phyloP scores from a whole-genome alignment of 2,113 vertebrate genomes.

The Promerops cafer region DNA sequence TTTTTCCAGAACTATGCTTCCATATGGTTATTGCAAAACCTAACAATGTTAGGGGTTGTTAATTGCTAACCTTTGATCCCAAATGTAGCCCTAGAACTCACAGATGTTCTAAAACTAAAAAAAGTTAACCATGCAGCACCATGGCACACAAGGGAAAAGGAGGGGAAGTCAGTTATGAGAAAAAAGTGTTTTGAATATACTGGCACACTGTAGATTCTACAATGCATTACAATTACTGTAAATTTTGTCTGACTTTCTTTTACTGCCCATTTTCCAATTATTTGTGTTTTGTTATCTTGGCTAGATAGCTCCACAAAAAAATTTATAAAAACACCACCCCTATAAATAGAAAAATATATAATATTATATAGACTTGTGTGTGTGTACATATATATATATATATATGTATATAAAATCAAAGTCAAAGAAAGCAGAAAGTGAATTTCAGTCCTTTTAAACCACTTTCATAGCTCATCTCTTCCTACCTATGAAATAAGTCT shows the following conservation, averaged over 20 bases:
- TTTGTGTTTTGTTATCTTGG: background rate
- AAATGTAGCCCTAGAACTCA: background rate
- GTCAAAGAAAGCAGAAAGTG: background rate
- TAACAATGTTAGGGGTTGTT: background rate
- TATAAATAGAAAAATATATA: background rate
- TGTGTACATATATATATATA: background rate
- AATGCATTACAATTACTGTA: background rate
- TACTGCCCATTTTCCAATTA: background rate
- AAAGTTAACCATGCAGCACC: background rate
- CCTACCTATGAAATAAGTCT: background rate
- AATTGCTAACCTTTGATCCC: background rate
- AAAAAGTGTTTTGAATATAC: background rate
- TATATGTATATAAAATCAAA: background rate
- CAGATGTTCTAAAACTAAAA: background rate
- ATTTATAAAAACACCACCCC: fast-evolving
- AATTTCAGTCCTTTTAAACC: background rate
- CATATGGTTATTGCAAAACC: background rate
- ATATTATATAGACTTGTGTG: background rate
- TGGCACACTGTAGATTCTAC: background rate
- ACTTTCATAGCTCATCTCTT: background rate
- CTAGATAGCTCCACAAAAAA: background rate
- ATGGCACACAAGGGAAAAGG: background rate
- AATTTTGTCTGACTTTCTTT: background rate
- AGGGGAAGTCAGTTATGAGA: background rate
- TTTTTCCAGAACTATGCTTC: background rate